Evolutionary conservation across 2,888 invertebrate species (phyloP).

Genomic region (Herminia tarsipennalis): DNA sequence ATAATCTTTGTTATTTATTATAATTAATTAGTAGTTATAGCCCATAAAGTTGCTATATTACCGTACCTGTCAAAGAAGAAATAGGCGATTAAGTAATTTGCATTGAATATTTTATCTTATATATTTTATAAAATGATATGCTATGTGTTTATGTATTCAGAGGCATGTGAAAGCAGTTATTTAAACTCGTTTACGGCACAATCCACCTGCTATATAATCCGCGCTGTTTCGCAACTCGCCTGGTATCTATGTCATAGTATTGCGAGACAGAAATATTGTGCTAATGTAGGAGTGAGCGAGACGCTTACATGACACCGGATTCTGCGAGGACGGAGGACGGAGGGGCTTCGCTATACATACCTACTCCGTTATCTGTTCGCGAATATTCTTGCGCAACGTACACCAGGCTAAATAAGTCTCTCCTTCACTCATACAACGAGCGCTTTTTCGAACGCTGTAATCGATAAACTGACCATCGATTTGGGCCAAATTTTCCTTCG

Average conservation of each 20-base stretch:
- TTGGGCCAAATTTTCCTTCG: constrained; percentile 41
- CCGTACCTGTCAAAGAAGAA: constrained; percentile 12
- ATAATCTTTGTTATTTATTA: too few relatives aligned
- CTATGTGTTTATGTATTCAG: constrained; percentile 61
- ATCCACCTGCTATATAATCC: constrained; percentile 85
- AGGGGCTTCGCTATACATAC: constrained; percentile 70
- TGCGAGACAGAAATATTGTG: constrained; percentile 49
- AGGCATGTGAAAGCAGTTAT: constrained; percentile 81
- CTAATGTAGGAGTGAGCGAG: constrained; percentile 55
- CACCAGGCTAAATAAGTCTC: constrained; percentile 75
- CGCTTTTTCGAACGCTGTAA: constrained; percentile 33
- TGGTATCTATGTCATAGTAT: constrained; percentile 81
- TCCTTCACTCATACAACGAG: constrained; percentile 50
- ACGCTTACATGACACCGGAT: constrained; percentile 63
- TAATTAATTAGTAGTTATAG: constrained; percentile 21
- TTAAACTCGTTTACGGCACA: constrained; percentile 82
- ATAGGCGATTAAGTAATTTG: constrained; percentile 26
- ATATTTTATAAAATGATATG: constrained; percentile 37
- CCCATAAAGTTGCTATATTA: constrained; percentile 10
- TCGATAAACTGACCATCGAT: constrained; percentile 30
- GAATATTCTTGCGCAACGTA: constrained; percentile 83
- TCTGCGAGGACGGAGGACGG: constrained; percentile 76
- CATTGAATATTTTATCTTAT: constrained; percentile 21
- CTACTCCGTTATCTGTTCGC: constrained; percentile 80
- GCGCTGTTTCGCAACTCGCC: constrained; percentile 82